Evolutionary conservation across 2,797 vertebrate species (phyloP), one percentile per base, ranked within the genome.

Genomic region (Anguilla megastoma): DNA sequence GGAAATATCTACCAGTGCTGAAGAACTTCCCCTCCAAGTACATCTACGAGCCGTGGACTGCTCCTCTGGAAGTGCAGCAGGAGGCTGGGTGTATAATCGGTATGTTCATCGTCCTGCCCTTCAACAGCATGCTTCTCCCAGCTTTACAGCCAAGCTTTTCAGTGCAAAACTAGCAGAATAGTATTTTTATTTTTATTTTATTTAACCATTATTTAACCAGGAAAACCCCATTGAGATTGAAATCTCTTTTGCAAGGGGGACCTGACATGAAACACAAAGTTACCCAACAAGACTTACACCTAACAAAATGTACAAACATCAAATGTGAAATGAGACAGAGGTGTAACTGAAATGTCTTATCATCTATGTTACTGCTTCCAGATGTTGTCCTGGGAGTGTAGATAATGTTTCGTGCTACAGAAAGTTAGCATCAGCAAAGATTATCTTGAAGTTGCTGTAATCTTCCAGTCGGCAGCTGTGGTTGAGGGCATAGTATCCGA

Each of bases 11-110:
- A 76, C 89, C 89, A 0, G 87, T 88, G 52, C 87, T 91, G 86
- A 90, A 89, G 86, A 86, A 90, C 74, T 90, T 92, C 50, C 91
- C 88, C 3, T 89, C 89, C 1, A 88, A 87, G 85, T 91, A 89
- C 74, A 90, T 91, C 45, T 92, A 90, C 1, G 91, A 92, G 88
- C 91, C 90, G 1, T 91, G 89, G 90, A 91, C 84, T 3, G 90
- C 90, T 0, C 89, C 89, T 1, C 36, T 85, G n/a, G 87, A 91
- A 0, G 89, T 91, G 16, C 89, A 90, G 87, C 27, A 83, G 10
- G 52, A 88, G 24, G 87, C 90, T 8, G 88, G 86, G 16, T 91
- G 90, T 58, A 85, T 91, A 66, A 89, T 91, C 3, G 90, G 89
- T 91, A 89, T 10, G 41, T 54, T 52, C 21, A 18, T 63, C 21